phyloP scores from a whole-genome alignment of 2,888 invertebrate species.

The Camponotus fellah region DNA sequence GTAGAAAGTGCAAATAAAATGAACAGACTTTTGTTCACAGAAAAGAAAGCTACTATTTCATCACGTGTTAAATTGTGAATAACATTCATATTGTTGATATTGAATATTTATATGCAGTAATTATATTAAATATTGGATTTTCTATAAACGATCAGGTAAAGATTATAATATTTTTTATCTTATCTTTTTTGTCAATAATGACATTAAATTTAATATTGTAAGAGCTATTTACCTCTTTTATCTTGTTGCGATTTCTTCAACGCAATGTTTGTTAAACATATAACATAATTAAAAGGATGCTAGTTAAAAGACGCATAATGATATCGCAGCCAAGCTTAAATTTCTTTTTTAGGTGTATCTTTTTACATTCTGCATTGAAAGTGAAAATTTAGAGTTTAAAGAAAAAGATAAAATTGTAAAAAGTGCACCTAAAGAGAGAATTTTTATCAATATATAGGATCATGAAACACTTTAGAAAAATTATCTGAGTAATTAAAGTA shows the following conservation, averaged over 20 bases:
- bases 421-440: background rate
- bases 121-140: background rate
- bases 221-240: background rate
- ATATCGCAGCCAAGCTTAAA: background rate
- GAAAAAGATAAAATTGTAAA: background rate
- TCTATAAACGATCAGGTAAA: constrained; percentile 1
- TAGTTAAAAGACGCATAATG: background rate
- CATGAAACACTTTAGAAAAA: constrained; percentile 7
- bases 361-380: background rate
- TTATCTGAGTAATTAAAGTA: background rate
- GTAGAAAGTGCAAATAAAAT: too few species aligned
- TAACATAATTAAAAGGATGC: background rate
- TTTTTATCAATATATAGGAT: constrained; percentile 24
- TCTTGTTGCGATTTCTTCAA: background rate
- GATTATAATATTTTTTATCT: background rate
- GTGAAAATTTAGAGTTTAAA: background rate
- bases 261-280: background rate
- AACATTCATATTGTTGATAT: background rate
- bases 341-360: background rate
- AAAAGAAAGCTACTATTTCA: background rate
- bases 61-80: background rate
- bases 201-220: background rate
- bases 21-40: background rate
- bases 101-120: background rate
- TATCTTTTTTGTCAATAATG: background rate